Evolutionary conservation across 92 coral and sea anemone genomes (phyloP).

Genomic region (Palythoa grandis): DNA sequence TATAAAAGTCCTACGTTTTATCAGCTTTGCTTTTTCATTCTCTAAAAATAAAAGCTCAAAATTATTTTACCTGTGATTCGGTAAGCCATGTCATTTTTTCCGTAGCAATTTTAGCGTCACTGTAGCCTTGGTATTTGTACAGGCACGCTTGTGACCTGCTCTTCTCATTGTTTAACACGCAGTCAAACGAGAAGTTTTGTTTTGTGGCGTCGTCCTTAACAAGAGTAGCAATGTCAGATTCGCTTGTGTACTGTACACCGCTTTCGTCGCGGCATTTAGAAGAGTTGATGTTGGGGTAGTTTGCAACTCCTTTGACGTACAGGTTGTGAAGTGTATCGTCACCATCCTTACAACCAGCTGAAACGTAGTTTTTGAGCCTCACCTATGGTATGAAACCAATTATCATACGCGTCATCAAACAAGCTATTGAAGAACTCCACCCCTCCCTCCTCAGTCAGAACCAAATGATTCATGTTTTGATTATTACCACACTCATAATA

Average conservation of each 20-base stretch:
- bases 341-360: not conserved
- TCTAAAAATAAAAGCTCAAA: not conserved
- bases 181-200: conserved; percentile 41
- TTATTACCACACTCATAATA: no score
- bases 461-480: no score
- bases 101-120: conserved; percentile 28
- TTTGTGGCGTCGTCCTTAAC: conserved; percentile 26
- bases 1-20: not conserved
- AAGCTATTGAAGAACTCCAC: not conserved
- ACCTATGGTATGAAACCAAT: not conserved
- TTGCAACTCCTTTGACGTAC: not conserved
- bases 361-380: not conserved
- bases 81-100: conserved; percentile 37
- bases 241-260: conserved; percentile 41
- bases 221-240: conserved; percentile 32
- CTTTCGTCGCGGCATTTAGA: conserved; percentile 36
- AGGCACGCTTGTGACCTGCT: conserved; percentile 33
- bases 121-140: conserved; percentile 37
- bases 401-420: not conserved
- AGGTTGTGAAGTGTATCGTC: not conserved
- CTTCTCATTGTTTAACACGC: conserved; percentile 52
- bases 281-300: conserved; percentile 20
- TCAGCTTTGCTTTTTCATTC: not conserved
- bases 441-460: not conserved
- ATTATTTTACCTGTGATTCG: conserved; percentile 8